These are phyloP conservation scores for Barbus barbus DNA, from an alignment of 2,113 vertebrate species.

Conservation along the genomic window DNA sequence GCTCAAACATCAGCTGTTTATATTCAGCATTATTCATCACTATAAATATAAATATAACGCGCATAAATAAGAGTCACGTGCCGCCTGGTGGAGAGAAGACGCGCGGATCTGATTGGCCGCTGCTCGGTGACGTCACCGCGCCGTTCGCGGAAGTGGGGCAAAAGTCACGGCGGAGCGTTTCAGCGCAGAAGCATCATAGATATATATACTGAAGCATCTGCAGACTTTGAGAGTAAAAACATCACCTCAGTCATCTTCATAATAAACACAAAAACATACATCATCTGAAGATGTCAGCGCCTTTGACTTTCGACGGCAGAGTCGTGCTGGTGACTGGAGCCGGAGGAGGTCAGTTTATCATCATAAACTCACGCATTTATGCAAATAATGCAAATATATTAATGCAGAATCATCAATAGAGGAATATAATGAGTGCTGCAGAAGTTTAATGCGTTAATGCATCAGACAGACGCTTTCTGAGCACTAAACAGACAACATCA, in stretches of 20 bases:
- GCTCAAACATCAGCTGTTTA: neutral
- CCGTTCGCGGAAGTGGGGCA: conserved; percentile 44
- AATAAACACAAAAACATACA: neutral
- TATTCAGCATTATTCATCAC: neutral
- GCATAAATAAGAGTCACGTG: conserved; percentile 24
- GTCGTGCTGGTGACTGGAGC: conserved; percentile 80
- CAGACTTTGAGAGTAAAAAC: neutral
- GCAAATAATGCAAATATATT: neutral
- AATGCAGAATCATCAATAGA: neutral
- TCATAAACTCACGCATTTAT: neutral
- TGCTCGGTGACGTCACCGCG: neutral
- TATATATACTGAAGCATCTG: no score
- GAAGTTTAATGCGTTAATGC: no score
- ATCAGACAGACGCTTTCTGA: no score
- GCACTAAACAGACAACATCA: neutral
- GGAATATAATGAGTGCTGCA: neutral
- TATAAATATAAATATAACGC: neutral
- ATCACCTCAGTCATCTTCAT: neutral
- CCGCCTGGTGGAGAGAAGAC: conserved; percentile 18
- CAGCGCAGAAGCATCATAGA: neutral
- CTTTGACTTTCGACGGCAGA: conserved; percentile 83
- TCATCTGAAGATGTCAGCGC: conserved; percentile 66
- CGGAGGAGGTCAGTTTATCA: conserved; percentile 82
- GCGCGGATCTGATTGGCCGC: conserved; percentile 40
- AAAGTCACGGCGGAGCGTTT: conserved; percentile 32